Base-by-base conservation (phyloP, 1,140 invertebrate species). In the Leucophenga varia region DNA sequence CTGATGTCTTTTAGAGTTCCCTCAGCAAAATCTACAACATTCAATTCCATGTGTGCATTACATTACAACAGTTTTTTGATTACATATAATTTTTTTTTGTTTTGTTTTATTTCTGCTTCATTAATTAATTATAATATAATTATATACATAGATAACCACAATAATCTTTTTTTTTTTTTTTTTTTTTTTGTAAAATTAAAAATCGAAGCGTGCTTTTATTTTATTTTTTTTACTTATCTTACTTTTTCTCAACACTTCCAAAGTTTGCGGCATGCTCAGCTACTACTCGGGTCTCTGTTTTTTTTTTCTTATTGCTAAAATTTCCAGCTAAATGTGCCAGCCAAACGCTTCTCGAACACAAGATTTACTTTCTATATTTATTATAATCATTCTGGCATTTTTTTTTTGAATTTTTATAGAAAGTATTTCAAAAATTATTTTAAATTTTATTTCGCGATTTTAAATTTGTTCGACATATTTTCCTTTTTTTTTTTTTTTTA, bases 111-210 rank as follows among this genome's bases (percentile, higher is more conserved):
- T 67, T 45, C 20, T 67, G 57, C 64, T 72, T 68, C 64, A 50
- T 40, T 36, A 72, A 68, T 68, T 69, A 72, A 69, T 71, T 71
- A 71, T 71, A 70, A 70, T 72, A 72, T 72, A 72, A 72, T 72
- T 72, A 72, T 72, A 72, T 72, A 72, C 68, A 72, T 72, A 72
- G 64, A 72, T 72, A 72, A 72, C 68, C 68, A 72, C 68, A 72
- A 65, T 59, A 61, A 64, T 72, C 56, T 52, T 63, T 61, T 60
- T 65, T 63, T 67, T 67, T 61, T 67, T 67, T 25, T 25, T 25
- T 25, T 25, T 5, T 25, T 25, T 25, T 10, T 49, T 67, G 63
- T 67, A 67, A 67, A 67, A 67, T 67, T 67, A 67, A 67, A 67
- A 67, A 67, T 67, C 63, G 63, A 67, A 67, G 63, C 63, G 63